These are phyloP conservation scores for Copidosoma aretas DNA, from an alignment of 2,888 invertebrate genomes.

Conservation along the genomic window DNA sequence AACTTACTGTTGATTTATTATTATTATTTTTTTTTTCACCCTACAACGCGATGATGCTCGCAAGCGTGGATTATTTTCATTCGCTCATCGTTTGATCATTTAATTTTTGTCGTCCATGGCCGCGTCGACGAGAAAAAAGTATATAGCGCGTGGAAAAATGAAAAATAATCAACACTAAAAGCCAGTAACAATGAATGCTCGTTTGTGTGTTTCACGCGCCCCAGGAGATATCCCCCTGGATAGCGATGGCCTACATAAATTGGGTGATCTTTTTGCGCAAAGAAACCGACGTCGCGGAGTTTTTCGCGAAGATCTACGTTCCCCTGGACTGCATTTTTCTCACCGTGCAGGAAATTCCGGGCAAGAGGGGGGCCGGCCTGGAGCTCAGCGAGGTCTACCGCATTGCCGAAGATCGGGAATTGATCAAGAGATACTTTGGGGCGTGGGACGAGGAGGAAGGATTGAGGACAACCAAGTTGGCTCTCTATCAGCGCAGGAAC, in stretches of 20 bases:
- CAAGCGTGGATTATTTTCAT: too few relatives aligned
- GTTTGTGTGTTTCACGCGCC: not conserved
- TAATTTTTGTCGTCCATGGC: too few relatives aligned
- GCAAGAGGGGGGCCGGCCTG: constrained; percentile 40
- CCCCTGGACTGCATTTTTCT: constrained; percentile 57
- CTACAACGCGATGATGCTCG: not conserved
- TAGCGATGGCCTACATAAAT: constrained; percentile 58
- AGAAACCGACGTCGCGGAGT: constrained; percentile 48
- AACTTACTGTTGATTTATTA: too few relatives aligned
- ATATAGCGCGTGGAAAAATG: too few relatives aligned
- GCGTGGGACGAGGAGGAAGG: constrained; percentile 48
- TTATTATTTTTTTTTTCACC: constrained; percentile 5
- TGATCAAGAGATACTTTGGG: constrained; percentile 49
- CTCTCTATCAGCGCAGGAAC: constrained; percentile 55
- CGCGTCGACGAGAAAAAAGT: too few relatives aligned
- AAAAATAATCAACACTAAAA: too few relatives aligned
- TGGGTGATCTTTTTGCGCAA: constrained; percentile 57
- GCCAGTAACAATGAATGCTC: not conserved
- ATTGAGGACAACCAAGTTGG: constrained; percentile 44
- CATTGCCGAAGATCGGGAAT: constrained; percentile 45
- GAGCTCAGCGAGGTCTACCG: constrained; percentile 55
- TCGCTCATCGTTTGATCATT: too few relatives aligned
- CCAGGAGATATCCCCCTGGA: constrained; percentile 55
- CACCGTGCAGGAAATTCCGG: constrained; percentile 40
- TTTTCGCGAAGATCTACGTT: constrained; percentile 52